Evolutionary conservation across 2,113 vertebrate species (phyloP).

Genomic region (Nothocercus julius): DNA sequence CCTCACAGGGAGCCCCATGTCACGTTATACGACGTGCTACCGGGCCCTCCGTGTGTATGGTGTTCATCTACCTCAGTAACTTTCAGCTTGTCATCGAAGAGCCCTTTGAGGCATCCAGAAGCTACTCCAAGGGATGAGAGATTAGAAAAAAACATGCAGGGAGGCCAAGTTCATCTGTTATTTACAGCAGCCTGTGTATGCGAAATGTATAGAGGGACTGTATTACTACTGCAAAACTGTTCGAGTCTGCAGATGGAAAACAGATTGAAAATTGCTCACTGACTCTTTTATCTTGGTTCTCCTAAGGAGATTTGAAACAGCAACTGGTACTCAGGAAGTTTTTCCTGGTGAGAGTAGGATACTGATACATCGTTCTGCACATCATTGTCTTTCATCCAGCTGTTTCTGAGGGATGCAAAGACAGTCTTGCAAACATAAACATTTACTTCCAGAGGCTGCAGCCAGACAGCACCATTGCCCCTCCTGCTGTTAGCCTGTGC

Average conservation of each 20-base stretch:
- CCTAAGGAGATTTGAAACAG: background rate
- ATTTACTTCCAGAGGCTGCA: background rate
- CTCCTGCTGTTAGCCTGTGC: background rate
- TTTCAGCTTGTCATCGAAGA: background rate
- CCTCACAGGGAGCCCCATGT: rapidly evolving
- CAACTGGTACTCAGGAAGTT: background rate
- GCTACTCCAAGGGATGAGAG: background rate
- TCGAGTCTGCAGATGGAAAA: background rate
- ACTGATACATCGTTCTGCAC: background rate
- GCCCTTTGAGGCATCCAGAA: background rate
- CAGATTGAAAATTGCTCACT: background rate
- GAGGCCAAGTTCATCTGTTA: background rate
- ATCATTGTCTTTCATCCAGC: background rate
- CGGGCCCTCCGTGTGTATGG: rapidly evolving
- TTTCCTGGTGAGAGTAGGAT: background rate
- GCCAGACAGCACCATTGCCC: background rate
- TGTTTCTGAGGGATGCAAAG: background rate
- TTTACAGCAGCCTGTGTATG: background rate
- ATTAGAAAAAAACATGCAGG: too few species aligned
- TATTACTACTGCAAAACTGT: background rate
- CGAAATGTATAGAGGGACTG: too few species aligned
- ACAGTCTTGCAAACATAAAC: background rate
- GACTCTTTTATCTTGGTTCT: background rate
- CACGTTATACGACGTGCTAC: background rate
- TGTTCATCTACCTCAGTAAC: background rate